phyloP scores from a whole-genome alignment of 92 coral and sea anemone species.

The Palythoa heliodiscus region DNA sequence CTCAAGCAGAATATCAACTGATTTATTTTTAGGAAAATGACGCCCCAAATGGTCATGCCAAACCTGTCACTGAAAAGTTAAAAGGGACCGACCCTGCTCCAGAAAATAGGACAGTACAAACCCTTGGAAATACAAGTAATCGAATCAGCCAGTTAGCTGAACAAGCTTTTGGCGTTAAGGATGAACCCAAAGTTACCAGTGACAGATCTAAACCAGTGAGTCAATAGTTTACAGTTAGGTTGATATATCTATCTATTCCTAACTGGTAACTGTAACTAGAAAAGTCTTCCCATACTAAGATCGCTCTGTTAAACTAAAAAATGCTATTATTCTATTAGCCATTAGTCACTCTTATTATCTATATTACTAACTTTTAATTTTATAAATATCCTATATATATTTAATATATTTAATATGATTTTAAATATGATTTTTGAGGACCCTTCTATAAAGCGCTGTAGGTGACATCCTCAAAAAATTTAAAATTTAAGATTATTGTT shows the following conservation, averaged over 20 bases:
- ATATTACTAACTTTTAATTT: too few species aligned
- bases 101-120: conserved; percentile 51
- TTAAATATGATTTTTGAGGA: too few species aligned
- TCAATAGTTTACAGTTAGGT: background rate
- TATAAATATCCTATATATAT: too few species aligned
- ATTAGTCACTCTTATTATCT: too few species aligned
- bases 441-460: too few species aligned
- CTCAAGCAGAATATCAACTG: background rate
- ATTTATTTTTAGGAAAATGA: conserved; percentile 38
- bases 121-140: conserved; percentile 76
- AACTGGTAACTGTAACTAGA: background rate
- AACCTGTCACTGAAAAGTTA: background rate
- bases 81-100: background rate
- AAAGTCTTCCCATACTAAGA: too few species aligned
- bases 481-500: too few species aligned
- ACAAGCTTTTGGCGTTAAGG: conserved; percentile 84
- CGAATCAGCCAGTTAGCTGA: conserved; percentile 85
- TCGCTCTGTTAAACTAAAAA: too few species aligned
- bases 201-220: conserved; percentile 11
- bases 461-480: too few species aligned
- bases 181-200: conserved; percentile 37
- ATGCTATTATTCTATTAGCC: too few species aligned
- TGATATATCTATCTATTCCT: too few species aligned
- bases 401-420: too few species aligned
- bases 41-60: background rate